A percentile compares a stretch with the other conserved stretches of the same genome.
Evolutionary conservation across 2,888 invertebrate species (phyloP).

Genomic region (Ceratothoa steindachneri): DNA sequence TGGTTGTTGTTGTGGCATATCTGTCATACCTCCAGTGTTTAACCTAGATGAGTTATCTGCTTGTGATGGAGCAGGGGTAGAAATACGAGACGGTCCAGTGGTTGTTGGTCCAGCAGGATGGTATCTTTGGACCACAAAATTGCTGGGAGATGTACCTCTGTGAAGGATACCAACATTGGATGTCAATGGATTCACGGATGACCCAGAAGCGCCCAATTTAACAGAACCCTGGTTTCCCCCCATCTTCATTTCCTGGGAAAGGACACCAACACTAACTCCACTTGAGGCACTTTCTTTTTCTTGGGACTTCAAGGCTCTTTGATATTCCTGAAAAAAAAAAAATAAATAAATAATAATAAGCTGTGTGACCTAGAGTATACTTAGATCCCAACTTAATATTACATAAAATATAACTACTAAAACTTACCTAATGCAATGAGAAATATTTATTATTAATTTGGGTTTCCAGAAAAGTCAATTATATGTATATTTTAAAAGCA

Average conservation of each 20-base stretch:
- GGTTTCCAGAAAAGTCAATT: too few species aligned
- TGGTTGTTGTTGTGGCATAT: background rate
- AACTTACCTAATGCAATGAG: too few species aligned
- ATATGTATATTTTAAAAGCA: too few species aligned
- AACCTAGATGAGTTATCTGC: background rate
- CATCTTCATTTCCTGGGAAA: background rate
- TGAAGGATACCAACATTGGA: background rate
- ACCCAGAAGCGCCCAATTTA: background rate
- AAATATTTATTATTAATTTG: too few species aligned
- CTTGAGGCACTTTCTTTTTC: background rate
- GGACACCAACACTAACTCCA: background rate
- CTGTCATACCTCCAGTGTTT: background rate
- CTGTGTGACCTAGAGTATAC: too few species aligned
- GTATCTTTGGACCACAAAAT: background rate
- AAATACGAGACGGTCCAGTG: background rate
- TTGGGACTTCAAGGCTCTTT: constrained; percentile 3
- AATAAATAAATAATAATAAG: too few species aligned
- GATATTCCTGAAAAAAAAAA: constrained; percentile 3
- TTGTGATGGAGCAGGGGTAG: background rate
- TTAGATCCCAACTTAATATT: too few species aligned
- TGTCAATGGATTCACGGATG: background rate
- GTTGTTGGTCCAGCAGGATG: background rate
- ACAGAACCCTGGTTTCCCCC: background rate
- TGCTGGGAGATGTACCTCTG: background rate
- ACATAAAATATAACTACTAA: too few species aligned